Evolutionary conservation across 2,797 vertebrate species (phyloP).

Genomic region (Mus spretus): DNA sequence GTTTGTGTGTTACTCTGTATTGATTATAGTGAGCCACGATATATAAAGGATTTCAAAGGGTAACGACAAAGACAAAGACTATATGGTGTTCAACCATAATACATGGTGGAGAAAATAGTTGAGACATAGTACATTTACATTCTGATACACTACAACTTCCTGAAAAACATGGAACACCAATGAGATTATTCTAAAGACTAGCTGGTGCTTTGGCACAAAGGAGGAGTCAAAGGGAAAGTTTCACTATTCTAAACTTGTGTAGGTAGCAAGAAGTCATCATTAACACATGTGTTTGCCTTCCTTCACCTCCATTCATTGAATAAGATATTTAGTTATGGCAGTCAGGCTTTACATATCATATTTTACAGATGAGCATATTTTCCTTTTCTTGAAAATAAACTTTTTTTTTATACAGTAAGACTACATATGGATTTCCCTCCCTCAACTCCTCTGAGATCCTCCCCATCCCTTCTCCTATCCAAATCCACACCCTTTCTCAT

Average conservation of each 20-base stretch:
- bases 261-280: constrained; percentile 21
- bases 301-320: constrained; percentile 15
- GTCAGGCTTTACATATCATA: neutral
- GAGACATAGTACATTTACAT: constrained; percentile 17
- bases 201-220: neutral
- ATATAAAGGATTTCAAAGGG: neutral
- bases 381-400: neutral
- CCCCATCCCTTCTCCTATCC: neutral
- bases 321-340: neutral
- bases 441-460: neutral
- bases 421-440: neutral
- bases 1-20: neutral
- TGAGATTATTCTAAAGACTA: constrained; percentile 35
- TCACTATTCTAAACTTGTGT: constrained; percentile 14
- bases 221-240: neutral
- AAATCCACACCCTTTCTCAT: neutral
- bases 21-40: neutral
- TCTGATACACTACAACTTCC: neutral
- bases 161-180: constrained; percentile 29
- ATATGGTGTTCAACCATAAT: neutral
- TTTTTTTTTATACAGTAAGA: neutral
- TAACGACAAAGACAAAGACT: constrained; percentile 53
- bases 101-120: neutral
- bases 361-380: constrained; percentile 64
- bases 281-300: neutral